phyloP scores from a whole-genome alignment of 2,113 vertebrate genomes.

The Amblyopsis rosae region DNA sequence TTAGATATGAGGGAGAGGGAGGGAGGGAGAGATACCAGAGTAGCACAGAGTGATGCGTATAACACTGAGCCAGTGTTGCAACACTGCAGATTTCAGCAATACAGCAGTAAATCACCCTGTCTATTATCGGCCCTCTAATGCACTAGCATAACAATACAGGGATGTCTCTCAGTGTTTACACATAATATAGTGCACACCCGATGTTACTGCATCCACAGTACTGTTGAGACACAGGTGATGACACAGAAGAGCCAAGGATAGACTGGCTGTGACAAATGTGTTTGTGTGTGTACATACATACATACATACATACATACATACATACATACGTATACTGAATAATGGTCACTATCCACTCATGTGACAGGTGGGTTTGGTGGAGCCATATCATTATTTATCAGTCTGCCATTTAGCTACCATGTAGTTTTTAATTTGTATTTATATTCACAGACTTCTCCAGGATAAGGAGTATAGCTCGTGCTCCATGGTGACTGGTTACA shows the following conservation, averaged over 20 bases:
- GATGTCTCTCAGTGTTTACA: conserved; percentile 10
- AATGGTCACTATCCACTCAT: too few species aligned
- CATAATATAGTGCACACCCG: conserved; percentile 13
- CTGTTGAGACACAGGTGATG: conserved; percentile 35
- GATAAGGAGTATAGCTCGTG: too few species aligned
- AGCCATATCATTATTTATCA: too few species aligned
- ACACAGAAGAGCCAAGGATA: conserved; percentile 9
- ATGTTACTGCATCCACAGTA: conserved; percentile 3
- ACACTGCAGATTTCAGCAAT: background rate
- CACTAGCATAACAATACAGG: conserved; percentile 8
- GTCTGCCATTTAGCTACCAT: too few species aligned
- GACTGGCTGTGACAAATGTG: background rate
- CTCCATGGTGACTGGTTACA: too few species aligned
- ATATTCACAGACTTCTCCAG: too few species aligned
- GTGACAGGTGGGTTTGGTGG: too few species aligned
- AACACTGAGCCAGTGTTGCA: background rate
- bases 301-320: too few species aligned
- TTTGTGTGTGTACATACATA: background rate
- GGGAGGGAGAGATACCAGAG: conserved; percentile 1
- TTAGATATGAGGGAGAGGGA: conserved; percentile 44
- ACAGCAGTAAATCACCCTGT: conserved; percentile 15
- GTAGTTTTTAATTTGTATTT: too few species aligned
- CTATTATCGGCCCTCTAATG: conserved; percentile 34
- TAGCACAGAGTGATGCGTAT: background rate
- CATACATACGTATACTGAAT: too few species aligned